Percentiles rank a stretch among this genome's conserved stretches.
These are phyloP conservation scores for Sparus aurata DNA, from an alignment of 2,797 vertebrate genomes.

Conservation along the genomic window DNA sequence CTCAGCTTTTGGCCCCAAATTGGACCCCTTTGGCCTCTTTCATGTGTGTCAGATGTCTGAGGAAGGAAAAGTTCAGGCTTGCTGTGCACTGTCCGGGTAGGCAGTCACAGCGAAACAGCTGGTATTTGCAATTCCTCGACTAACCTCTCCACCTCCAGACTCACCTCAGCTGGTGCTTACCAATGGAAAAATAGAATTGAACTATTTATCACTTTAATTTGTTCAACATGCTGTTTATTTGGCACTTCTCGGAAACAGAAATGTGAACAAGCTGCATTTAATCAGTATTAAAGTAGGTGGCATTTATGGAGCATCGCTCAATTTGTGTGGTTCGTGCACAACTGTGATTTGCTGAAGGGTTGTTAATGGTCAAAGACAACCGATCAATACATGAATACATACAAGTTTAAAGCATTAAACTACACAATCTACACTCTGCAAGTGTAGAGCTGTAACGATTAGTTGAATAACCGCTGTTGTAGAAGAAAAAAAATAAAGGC, in stretches of 20 bases:
- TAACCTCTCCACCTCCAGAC: conserved; percentile 56
- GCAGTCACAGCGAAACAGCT: conserved; percentile 68
- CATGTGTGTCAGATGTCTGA: conserved; percentile 50
- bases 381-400: neutral
- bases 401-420: neutral
- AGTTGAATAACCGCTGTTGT: no score
- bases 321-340: neutral
- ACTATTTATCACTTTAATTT: conserved; percentile 3
- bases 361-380: neutral
- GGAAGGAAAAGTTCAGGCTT: conserved; percentile 65
- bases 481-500: no score
- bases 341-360: neutral
- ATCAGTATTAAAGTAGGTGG: neutral
- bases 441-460: no score
- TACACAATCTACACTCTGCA: no score
- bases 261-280: neutral
- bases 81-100: conserved; percentile 35
- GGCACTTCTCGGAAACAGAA: neutral
- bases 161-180: conserved; percentile 28
- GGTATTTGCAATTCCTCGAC: conserved; percentile 57
- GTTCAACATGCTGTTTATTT: neutral
- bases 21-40: conserved; percentile 56
- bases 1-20: conserved; percentile 50
- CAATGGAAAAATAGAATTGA: conserved; percentile 27
- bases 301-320: neutral